A percentile compares a stretch with the other conserved stretches of the same genome.
phyloP scores from a whole-genome alignment of 2,888 invertebrate genomes.

The Brachynemurus nebulosus region DNA sequence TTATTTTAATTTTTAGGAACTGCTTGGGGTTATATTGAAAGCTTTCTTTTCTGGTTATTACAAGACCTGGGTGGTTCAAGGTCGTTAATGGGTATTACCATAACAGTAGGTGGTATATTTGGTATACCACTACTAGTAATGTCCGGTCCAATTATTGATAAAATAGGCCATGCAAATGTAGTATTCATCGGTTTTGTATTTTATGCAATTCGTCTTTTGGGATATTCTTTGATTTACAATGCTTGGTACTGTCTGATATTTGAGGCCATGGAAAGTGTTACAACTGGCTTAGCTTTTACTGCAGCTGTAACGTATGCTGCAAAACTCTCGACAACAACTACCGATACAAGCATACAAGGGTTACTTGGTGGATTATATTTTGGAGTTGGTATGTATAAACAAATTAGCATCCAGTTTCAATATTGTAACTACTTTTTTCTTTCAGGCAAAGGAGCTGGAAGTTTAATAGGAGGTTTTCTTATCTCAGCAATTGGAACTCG shows the following conservation, averaged over 20 bases:
- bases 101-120: conserved; percentile 62
- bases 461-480: conserved; percentile 58
- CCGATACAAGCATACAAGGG: conserved; percentile 63
- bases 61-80: conserved; percentile 63
- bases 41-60: conserved; percentile 66
- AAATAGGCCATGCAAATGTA: conserved; percentile 62
- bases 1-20: conserved; percentile 38
- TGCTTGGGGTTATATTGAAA: conserved; percentile 74
- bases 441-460: conserved; percentile 60
- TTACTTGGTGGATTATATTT: conserved; percentile 67
- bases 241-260: conserved; percentile 63
- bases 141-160: conserved; percentile 60
- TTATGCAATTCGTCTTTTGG: conserved; percentile 56
- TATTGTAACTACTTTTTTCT: conserved; percentile 9
- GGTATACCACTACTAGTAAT: conserved; percentile 61
- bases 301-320: conserved; percentile 68
- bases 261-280: conserved; percentile 64
- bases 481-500: conserved; percentile 60
- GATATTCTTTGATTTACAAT: conserved; percentile 61
- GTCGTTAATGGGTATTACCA: conserved; percentile 66
- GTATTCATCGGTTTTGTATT: conserved; percentile 64
- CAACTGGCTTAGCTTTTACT: conserved; percentile 59
- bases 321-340: conserved; percentile 53
- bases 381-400: conserved; percentile 47
- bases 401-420: neutral